Percentiles rank a stretch among this genome's conserved stretches.
phyloP scores from a whole-genome alignment of 2,113 vertebrate species.

The Polypterus bichir region DNA sequence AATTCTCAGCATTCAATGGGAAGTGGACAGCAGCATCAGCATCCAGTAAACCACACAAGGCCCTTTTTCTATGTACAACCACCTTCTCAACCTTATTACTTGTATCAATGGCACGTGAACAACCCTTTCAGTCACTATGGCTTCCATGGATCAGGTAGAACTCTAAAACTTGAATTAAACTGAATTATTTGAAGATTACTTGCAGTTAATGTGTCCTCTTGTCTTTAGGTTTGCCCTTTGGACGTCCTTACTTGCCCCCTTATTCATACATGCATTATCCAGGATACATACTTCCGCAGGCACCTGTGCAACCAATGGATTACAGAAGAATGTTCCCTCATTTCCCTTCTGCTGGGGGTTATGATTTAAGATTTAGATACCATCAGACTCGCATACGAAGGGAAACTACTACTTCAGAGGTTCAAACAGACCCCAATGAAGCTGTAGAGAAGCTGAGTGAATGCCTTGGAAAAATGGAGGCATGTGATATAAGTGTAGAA shows the following conservation, averaged over 20 bases:
- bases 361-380: slow-evolving; percentile 25
- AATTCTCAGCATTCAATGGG: slow-evolving; percentile 29
- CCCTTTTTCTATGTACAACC: slow-evolving; percentile 59
- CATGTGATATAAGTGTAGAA: slow-evolving; percentile 17
- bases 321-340: slow-evolving; percentile 45
- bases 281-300: slow-evolving; percentile 39
- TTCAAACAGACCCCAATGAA: slow-evolving; percentile 48
- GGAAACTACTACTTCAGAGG: slow-evolving; percentile 43
- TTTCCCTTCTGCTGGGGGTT: slow-evolving; percentile 28
- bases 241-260: slow-evolving; percentile 40
- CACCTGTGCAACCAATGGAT: slow-evolving; percentile 41
- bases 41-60: slow-evolving; percentile 30
- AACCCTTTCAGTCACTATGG: slow-evolving; percentile 39
- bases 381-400: slow-evolving; percentile 14
- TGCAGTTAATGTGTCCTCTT: not conserved
- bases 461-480: slow-evolving; percentile 41
- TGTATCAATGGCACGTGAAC: slow-evolving; percentile 46
- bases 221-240: slow-evolving; percentile 38
- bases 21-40: slow-evolving; percentile 31
- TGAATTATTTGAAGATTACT: not conserved
- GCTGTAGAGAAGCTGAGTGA: slow-evolving; percentile 46
- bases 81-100: slow-evolving; percentile 44
- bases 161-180: not conserved
- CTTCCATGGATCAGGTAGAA: slow-evolving; percentile 37
- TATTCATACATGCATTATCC: slow-evolving; percentile 52